Base-by-base conservation (phyloP, 2,888 invertebrate genomes). In the Drosophila cognata region DNA sequence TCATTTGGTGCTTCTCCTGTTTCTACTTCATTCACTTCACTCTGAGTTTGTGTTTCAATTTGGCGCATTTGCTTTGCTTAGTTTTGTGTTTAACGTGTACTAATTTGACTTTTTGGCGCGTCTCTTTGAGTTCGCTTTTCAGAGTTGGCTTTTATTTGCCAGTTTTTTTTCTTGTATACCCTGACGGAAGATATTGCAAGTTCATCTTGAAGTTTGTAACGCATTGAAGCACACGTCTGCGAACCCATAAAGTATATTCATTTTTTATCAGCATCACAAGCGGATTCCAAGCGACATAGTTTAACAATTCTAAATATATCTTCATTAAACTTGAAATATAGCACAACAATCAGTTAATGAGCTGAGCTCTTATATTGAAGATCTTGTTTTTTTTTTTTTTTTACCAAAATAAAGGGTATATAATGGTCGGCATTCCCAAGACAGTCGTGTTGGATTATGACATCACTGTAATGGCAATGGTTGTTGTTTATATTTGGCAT, bases 71-170 rank as follows among this genome's bases (percentile, higher is more conserved):
- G 82, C 82, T 81, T 81, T 77, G 78, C 81, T 84, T 59, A 57
- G 58, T 73, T 72, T 77, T 74, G 70, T 71, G 66, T 81, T 88
- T 74, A 89, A 82, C 78, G 78, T 82, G 63, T 71, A 81, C 76
- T 79, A 74, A 85, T 75, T 88, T 79, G 85, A 83, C 85, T 77
- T 75, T 88, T 79, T 76, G 79, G 56, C 77, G 81, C 64, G 72
- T 74, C 74, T 70, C 68, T 66, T 72, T 71, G 66, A 66, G 62
- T 51, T 41, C 18, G 57, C 33, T 41, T 68, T 55, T 70, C 41
- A 51, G 55, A 46, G 46, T 65, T 74, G 62, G 53, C 56, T 75
- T 59, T 60, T 80, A 67, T 71, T 80, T 73, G 68, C 63, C 72
- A 70, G 74, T 78, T 66, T 18, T 56, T 71, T 71, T 77, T 70